Evolutionary conservation across 2,797 vertebrate species (phyloP).

Genomic region (Stomatorhinus walkeri): DNA sequence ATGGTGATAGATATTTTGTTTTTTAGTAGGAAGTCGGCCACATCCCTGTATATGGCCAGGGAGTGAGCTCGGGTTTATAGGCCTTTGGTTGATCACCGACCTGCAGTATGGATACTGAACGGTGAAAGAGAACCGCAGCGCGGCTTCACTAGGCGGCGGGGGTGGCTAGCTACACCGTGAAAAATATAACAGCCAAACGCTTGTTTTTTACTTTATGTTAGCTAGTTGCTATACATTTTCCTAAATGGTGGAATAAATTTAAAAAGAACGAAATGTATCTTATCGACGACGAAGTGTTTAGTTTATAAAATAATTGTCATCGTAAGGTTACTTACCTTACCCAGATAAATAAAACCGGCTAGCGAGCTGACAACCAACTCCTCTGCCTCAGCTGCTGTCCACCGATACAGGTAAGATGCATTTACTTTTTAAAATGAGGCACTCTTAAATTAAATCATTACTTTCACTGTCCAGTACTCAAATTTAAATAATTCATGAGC

Average conservation of each 20-base stretch:
- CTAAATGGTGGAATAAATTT: neutral
- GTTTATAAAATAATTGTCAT: neutral
- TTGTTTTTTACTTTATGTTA: neutral
- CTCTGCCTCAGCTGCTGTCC: conserved; percentile 1
- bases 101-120: conserved; percentile 36
- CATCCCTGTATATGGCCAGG: conserved; percentile 36
- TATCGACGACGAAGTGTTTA: neutral
- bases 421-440: neutral
- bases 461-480: neutral
- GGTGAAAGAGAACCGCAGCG: conserved; percentile 39
- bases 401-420: neutral
- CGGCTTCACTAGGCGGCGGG: conserved; percentile 32
- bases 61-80: conserved; percentile 33
- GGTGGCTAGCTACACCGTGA: neutral
- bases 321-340: neutral
- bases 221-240: neutral
- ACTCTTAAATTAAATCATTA: neutral
- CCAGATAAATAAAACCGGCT: neutral
- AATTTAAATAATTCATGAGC: neutral
- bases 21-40: conserved; percentile 42
- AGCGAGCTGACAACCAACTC: neutral
- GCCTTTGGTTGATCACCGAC: conserved; percentile 39
- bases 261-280: neutral
- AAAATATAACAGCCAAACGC: neutral
- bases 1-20: conserved; percentile 29